These are phyloP conservation scores for Xylocopa sonorina DNA, from an alignment of 1,140 invertebrate species.

Conservation along the genomic window DNA sequence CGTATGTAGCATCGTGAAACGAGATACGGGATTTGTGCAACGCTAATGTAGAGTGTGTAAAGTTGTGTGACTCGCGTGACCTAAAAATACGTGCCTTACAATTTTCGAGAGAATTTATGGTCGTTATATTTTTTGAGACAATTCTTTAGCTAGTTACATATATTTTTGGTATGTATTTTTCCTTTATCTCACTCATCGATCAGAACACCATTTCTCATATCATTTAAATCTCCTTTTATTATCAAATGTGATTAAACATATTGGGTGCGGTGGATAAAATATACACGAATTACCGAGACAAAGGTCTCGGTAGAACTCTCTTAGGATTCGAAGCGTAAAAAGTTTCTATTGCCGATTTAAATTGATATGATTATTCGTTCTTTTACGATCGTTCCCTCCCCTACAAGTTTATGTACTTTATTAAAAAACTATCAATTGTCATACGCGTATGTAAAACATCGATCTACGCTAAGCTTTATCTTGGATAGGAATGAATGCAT, in stretches of 20 bases:
- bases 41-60: not conserved
- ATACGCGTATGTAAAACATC: conserved; percentile 50
- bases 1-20: not conserved
- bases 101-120: conserved; percentile 13
- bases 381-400: conserved; percentile 41
- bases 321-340: conserved; percentile 1
- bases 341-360: conserved; percentile 7
- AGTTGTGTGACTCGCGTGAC: conserved; percentile 30
- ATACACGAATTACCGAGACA: conserved; percentile 1
- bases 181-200: not conserved
- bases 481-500: conserved; percentile 33
- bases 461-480: conserved; percentile 40
- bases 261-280: not conserved
- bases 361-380: conserved; percentile 23
- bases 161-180: conserved; percentile 6
- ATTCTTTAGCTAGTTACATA: conserved; percentile 1
- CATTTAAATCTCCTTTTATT: not conserved
- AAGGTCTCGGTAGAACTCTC: not conserved
- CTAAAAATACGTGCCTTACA: conserved; percentile 47
- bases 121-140: conserved; percentile 33
- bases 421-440: conserved; percentile 47
- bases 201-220: not conserved
- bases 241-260: not conserved
- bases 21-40: conserved; percentile 11
- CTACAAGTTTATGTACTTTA: conserved; percentile 42